These are phyloP conservation scores for Drosophila sucinea DNA, from an alignment of 1,140 invertebrate species.

Conservation along the genomic window DNA sequence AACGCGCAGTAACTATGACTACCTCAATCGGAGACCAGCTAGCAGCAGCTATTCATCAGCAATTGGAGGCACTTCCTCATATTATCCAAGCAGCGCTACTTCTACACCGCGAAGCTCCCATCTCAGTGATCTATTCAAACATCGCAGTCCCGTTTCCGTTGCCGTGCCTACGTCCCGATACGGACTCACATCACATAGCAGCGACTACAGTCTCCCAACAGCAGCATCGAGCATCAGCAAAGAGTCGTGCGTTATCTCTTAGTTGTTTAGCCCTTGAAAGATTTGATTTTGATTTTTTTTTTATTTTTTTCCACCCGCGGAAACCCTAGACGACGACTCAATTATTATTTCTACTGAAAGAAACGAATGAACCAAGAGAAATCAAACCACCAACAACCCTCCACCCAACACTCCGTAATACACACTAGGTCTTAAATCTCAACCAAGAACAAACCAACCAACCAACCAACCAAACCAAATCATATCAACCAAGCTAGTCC, in stretches of 20 bases:
- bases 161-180: slow-evolving; percentile 34
- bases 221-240: slow-evolving; percentile 46
- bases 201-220: slow-evolving; percentile 30
- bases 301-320: slow-evolving; percentile 31
- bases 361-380: slow-evolving; percentile 20
- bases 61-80: slow-evolving; percentile 33
- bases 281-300: slow-evolving; percentile 56
- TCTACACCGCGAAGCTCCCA: slow-evolving; percentile 52
- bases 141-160: slow-evolving; percentile 54
- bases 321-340: slow-evolving; percentile 59
- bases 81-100: slow-evolving; percentile 36
- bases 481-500: slow-evolving; percentile 32
- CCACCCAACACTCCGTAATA: slow-evolving; percentile 26
- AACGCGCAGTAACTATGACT: slow-evolving; percentile 54
- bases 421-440: slow-evolving; percentile 28
- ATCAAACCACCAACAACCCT: slow-evolving; percentile 28
- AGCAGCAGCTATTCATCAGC: slow-evolving; percentile 39
- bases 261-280: slow-evolving; percentile 35
- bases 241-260: slow-evolving; percentile 82
- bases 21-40: slow-evolving; percentile 47
- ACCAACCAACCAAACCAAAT: slow-evolving; percentile 41
- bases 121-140: slow-evolving; percentile 70
- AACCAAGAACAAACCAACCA: slow-evolving; percentile 11
- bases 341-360: slow-evolving; percentile 67
- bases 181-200: slow-evolving; percentile 18